Percentiles rank a stretch among this genome's conserved stretches.
Conservation (phyloP, 2,888 invertebrate species). For the Crematogaster levior region DNA sequence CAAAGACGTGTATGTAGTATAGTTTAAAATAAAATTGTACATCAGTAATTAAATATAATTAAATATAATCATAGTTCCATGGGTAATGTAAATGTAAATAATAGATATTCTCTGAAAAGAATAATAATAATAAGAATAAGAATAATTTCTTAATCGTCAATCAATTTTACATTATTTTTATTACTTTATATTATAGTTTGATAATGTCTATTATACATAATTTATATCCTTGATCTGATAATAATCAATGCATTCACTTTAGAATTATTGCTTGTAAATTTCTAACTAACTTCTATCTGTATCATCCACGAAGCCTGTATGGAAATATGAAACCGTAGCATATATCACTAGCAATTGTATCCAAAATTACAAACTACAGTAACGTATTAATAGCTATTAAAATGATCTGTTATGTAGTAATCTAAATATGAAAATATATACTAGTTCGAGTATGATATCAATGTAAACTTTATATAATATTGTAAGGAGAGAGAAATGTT, state of each 20-base stretch:
- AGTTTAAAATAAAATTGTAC: background rate
- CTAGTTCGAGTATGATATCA: background rate
- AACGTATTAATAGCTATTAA: constrained; percentile 43
- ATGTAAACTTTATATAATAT: constrained; percentile 17
- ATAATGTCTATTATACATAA: constrained; percentile 23
- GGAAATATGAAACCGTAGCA: constrained; percentile 16
- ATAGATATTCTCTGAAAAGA: background rate
- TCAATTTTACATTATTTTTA: constrained; percentile 13
- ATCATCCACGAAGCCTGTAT: background rate
- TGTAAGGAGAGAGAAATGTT: background rate
- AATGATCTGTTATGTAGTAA: background rate
- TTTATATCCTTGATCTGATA: background rate
- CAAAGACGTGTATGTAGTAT: background rate
- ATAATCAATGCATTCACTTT: constrained; percentile 38
- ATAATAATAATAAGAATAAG: no score
- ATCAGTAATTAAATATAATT: background rate
- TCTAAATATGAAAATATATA: background rate
- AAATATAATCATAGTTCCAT: background rate
- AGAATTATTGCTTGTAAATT: constrained; percentile 45
- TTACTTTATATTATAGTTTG: background rate
- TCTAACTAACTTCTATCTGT: constrained; percentile 10
- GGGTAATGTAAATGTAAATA: background rate
- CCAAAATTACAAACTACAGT: background rate
- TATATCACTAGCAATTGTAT: constrained; percentile 20
- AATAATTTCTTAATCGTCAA: background rate